Evolutionary conservation across 2,888 invertebrate species (phyloP), one percentile per base, ranked within the genome.

Genomic region (Caenorhabditis auriculariae): DNA sequence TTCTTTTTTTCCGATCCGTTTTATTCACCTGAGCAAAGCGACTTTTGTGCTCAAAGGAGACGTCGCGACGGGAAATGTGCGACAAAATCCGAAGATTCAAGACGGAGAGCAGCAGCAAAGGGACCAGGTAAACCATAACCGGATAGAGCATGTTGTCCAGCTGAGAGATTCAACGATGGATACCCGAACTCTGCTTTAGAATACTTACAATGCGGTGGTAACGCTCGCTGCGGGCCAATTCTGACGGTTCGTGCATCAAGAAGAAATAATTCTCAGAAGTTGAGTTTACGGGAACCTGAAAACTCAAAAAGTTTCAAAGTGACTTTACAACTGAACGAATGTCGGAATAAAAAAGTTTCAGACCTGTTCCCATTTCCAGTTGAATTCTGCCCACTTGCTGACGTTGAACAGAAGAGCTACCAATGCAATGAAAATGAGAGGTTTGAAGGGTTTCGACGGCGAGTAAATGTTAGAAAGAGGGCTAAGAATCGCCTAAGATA

Each of bases 301-400:
- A 43, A 43, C 17, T 15, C 24, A 43, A 15, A 9, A 23, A 23
- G 17, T 23, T 23, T 4, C n/a, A 23, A n/a, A 17, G 17, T 7
- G 23, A 15, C 24, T 21, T 43, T 15, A 21, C n/a, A n/a, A 21
- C 24, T 23, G 17, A 17, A 17, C 6, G 5, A 23, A 41, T 17
- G 17, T 42, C 9, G 28, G n/a, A n/a, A n/a, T 32, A 32, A 39
- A 58, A 51, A n/a, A n/a, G n/a, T n/a, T n/a, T n/a, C n/a, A n/a
- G n/a, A 48, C 38, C 9, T 53, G 43, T 1, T 66, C n/a, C 53
- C 54, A 60, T 19, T 46, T 42, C 77, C 77, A 77, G 27, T 60
- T 60, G 61, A 67, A 78, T 50, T 78, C 78, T 21, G 66, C 69
- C 79, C 79, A 79, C 55, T 79, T 77, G 24, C 74, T 71, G 5